Conservation (phyloP, 2,113 vertebrate species). For the Illadopsis cleaveri region DNA sequence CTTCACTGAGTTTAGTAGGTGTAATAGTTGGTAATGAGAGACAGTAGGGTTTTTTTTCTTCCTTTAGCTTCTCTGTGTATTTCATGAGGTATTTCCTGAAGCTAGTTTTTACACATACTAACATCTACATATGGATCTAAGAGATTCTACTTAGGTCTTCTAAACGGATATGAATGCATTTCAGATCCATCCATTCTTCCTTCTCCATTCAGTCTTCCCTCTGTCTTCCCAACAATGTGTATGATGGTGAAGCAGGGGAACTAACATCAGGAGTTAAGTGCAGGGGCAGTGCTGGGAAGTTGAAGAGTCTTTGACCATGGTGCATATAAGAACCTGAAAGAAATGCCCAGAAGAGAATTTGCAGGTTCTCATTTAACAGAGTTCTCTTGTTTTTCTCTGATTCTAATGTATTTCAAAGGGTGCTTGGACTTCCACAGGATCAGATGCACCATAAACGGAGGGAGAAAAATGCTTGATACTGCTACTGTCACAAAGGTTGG, state of each 20-base stretch:
- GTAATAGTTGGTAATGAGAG: neutral
- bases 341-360: neutral
- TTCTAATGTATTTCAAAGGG: neutral
- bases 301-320: neutral
- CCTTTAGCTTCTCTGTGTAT: neutral
- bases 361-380: neutral
- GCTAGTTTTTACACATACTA: neutral
- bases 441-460: neutral
- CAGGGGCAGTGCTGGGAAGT: neutral
- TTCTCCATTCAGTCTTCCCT: neutral
- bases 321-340: neutral
- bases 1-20: neutral
- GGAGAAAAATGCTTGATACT: neutral
- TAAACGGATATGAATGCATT: neutral
- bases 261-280: neutral
- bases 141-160: neutral
- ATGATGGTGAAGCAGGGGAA: neutral
- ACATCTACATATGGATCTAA: neutral
- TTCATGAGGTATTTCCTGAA: constrained; percentile 47
- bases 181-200: neutral
- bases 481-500: neutral
- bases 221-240: neutral
- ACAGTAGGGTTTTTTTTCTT: neutral
- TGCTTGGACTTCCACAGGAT: neutral
- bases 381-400: neutral